Evolutionary conservation across 2,797 vertebrate genomes (phyloP).

Genomic region (Cichlasoma orientale): DNA sequence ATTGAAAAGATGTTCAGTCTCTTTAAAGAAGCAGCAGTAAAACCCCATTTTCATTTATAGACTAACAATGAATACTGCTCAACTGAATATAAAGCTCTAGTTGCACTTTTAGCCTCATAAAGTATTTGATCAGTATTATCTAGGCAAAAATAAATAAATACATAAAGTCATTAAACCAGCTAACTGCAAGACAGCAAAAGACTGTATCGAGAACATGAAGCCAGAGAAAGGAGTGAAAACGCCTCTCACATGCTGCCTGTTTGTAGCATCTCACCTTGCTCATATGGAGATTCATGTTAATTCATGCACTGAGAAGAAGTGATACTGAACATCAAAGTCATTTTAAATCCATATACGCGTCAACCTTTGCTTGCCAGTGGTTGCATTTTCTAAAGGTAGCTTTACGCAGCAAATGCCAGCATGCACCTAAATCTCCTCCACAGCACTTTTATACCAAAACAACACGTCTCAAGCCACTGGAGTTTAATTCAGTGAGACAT

Average conservation of each 20-base stretch:
- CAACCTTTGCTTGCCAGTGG: conserved; percentile 3
- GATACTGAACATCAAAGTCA: conserved; percentile 43
- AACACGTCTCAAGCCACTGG: conserved; percentile 24
- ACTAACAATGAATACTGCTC: neutral
- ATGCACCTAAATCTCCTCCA: conserved; percentile 22
- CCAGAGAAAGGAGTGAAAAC: conserved; percentile 30
- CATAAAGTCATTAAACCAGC: neutral
- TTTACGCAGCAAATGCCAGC: conserved; percentile 18
- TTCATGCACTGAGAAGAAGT: conserved; percentile 47
- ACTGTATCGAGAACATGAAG: conserved; percentile 1
- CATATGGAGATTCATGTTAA: conserved; percentile 53
- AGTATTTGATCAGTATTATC: neutral
- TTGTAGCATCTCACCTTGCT: conserved; percentile 63
- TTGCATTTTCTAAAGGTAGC: conserved; percentile 17
- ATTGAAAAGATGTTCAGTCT: neutral
- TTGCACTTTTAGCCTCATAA: neutral
- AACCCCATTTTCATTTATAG: neutral
- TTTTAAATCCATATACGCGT: conserved; percentile 34
- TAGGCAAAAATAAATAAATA: neutral
- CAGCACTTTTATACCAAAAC: conserved; percentile 18
- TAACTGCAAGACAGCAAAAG: neutral
- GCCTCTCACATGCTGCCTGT: conserved; percentile 37
- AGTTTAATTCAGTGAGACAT: conserved; percentile 16
- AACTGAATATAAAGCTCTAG: neutral
- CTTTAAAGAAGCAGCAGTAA: neutral